Percentiles rank a stretch among this genome's conserved stretches.
Evolutionary conservation across 1,140 invertebrate species (phyloP).

Genomic region (Drosophila tristis): DNA sequence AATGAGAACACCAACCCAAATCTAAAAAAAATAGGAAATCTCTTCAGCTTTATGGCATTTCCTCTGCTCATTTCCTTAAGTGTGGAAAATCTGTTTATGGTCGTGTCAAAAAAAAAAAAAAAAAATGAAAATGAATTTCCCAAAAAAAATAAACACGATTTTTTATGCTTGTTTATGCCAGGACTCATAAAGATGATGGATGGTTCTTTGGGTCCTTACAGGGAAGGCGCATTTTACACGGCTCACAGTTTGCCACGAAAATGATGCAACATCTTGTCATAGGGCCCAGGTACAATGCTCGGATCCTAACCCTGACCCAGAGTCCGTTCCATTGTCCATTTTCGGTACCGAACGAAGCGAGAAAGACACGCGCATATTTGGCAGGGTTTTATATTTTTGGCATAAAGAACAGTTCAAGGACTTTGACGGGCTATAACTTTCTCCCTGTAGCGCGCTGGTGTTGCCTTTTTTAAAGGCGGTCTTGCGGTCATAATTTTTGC

Average conservation of each 20-base stretch:
- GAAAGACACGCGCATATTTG: conserved; percentile 67
- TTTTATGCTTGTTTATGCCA: conserved; percentile 45
- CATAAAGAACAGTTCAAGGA: conserved; percentile 79
- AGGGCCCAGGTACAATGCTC: conserved; percentile 35
- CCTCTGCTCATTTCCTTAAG: conserved; percentile 16
- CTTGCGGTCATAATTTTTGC: conserved; percentile 61
- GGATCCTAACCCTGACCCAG: conserved; percentile 14
- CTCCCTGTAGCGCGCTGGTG: conserved; percentile 7
- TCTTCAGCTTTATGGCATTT: conserved; percentile 20
- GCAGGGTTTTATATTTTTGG: conserved; percentile 51
- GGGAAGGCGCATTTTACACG: conserved; percentile 47
- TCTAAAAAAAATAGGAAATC: background rate
- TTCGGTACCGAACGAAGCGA: conserved; percentile 10
- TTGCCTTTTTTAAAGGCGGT: conserved; percentile 45
- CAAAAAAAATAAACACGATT: conserved; percentile 27
- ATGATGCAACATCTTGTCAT: conserved; percentile 67
- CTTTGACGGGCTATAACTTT: conserved; percentile 63
- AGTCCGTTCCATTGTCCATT: conserved; percentile 31
- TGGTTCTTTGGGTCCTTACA: conserved; percentile 38
- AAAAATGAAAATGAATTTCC: conserved; percentile 25
- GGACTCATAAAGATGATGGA: conserved; percentile 45
- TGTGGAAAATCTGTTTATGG: conserved; percentile 37
- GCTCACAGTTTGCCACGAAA: conserved; percentile 58
- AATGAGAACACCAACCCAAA: conserved; percentile 2
- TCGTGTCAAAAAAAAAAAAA: conserved; percentile 26